Percentiles rank a stretch among this genome's conserved stretches.
Evolutionary conservation across 2,888 invertebrate species (phyloP).

Genomic region (Lasioglossum marginatum): DNA sequence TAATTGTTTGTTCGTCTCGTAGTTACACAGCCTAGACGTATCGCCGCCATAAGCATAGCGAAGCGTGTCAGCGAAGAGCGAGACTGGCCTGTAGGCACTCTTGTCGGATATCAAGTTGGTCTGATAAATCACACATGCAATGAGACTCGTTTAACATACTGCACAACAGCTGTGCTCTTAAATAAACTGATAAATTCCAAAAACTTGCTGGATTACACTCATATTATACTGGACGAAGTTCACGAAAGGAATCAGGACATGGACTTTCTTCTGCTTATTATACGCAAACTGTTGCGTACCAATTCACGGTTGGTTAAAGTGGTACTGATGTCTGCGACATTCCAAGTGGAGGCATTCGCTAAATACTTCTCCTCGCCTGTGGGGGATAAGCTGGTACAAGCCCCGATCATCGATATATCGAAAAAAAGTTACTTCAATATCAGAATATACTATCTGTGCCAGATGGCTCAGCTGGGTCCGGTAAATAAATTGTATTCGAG

Average conservation of each 20-base stretch:
- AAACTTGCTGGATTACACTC: slow-evolving; percentile 92
- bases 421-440: slow-evolving; percentile 86
- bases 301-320: slow-evolving; percentile 89
- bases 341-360: slow-evolving; percentile 87
- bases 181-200: slow-evolving; percentile 90
- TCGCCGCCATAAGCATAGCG: slow-evolving; percentile 96
- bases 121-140: slow-evolving; percentile 87
- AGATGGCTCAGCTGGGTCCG: slow-evolving; percentile 74
- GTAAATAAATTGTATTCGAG: slow-evolving; percentile 62
- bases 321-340: slow-evolving; percentile 97
- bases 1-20: slow-evolving; percentile 7
- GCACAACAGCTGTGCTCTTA: slow-evolving; percentile 89
- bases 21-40: slow-evolving; percentile 97
- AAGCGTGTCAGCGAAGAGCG: slow-evolving; percentile 93
- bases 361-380: slow-evolving; percentile 85
- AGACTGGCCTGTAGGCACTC: slow-evolving; percentile 91
- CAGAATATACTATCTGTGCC: slow-evolving; percentile 88
- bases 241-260: slow-evolving; percentile 96
- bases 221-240: slow-evolving; percentile 91
- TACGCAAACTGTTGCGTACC: slow-evolving; percentile 90
- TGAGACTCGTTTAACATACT: slow-evolving; percentile 89
- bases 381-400: slow-evolving; percentile 81
- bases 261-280: slow-evolving; percentile 94
- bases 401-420: slow-evolving; percentile 87
- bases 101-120: slow-evolving; percentile 96